Conservation (phyloP, 2,113 vertebrate species). For the Chunga burmeisteri region DNA sequence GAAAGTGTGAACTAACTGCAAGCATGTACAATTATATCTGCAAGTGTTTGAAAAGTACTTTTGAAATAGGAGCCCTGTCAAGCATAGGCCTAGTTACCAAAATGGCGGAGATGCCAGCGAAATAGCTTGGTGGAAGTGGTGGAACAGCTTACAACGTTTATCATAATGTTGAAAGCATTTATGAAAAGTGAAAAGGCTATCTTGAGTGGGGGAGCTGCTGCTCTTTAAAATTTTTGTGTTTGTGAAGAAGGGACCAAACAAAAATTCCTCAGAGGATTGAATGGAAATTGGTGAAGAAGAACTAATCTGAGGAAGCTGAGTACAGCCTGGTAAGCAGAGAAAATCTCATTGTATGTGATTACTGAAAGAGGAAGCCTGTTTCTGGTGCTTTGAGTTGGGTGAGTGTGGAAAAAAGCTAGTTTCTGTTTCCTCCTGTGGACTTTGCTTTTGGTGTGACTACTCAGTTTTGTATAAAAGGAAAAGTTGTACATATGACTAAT, state of each 20-base stretch:
- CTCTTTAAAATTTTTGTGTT: neutral
- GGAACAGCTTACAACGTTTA: rapidly evolving
- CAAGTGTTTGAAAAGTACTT: neutral
- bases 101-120: neutral
- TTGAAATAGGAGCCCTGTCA: neutral
- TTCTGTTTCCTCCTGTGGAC: neutral
- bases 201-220: neutral
- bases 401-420: neutral
- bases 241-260: neutral
- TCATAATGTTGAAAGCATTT: neutral
- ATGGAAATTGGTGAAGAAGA: neutral
- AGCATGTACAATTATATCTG: neutral
- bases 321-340: neutral
- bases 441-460: neutral
- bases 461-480: neutral
- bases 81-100: rapidly evolving
- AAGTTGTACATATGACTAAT: neutral
- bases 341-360: neutral
- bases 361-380: neutral
- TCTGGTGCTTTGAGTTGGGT: neutral
- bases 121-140: neutral
- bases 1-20: neutral
- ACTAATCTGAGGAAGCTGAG: neutral
- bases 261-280: neutral
- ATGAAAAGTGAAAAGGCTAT: neutral